phyloP scores from a whole-genome alignment of 2,888 invertebrate species.

The Cheilosia pagana region DNA sequence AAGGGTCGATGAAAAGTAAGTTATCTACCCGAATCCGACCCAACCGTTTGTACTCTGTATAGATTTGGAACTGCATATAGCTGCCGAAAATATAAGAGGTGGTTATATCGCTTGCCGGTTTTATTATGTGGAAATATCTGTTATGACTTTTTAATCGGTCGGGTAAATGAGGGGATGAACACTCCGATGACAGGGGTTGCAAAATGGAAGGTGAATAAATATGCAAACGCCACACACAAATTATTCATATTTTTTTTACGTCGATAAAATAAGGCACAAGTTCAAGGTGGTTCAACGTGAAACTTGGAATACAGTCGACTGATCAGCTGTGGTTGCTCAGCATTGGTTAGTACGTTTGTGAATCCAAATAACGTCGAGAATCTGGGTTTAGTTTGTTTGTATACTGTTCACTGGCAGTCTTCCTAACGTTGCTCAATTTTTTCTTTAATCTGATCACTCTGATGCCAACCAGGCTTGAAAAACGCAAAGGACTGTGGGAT shows the following conservation, averaged over 20 bases:
- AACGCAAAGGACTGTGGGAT: too few relatives aligned
- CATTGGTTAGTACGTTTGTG: too few relatives aligned
- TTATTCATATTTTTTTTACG: slow-evolving; percentile 18
- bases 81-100: slow-evolving; percentile 34
- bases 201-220: slow-evolving; percentile 41
- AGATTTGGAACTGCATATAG: slow-evolving; percentile 53
- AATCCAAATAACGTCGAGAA: too few relatives aligned
- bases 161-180: slow-evolving; percentile 10
- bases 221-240: slow-evolving; percentile 37
- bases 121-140: slow-evolving; percentile 74
- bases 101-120: slow-evolving; percentile 61
- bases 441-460: too few relatives aligned
- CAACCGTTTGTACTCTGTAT: slow-evolving; percentile 32
- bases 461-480: too few relatives aligned
- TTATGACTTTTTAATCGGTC: slow-evolving; percentile 73
- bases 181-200: slow-evolving; percentile 12
- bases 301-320: background rate
- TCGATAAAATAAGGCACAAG: slow-evolving; percentile 4
- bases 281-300: slow-evolving; percentile 5
- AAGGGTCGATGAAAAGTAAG: slow-evolving; percentile 51
- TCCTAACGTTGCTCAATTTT: too few relatives aligned
- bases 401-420: too few relatives aligned
- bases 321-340: background rate
- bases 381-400: too few relatives aligned
- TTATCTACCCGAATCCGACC: slow-evolving; percentile 35